Evolutionary conservation across 2,113 vertebrate species (phyloP), one percentile per base, ranked within the genome.

Genomic region (Campylomormyrus numenius): DNA sequence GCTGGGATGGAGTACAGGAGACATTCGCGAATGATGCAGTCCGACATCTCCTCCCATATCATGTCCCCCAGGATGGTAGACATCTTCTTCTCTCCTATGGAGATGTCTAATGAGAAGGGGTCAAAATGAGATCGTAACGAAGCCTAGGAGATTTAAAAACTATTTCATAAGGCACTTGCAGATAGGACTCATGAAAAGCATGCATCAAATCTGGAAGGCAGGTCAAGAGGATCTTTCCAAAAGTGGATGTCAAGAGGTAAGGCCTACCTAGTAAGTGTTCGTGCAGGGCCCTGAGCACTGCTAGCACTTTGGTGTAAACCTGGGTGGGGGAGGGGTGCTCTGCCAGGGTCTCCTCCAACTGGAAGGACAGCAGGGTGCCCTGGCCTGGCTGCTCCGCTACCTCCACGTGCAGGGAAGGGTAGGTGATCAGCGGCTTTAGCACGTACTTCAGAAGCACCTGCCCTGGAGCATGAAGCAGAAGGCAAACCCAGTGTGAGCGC

Each of bases 11-110:
- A 99, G 91, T 97, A 95, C 88, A 98, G 95, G 90, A 99, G 94
- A 89, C 98, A 99, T 91, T 97, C 96, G 49, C 96, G 96, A 93
- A 99, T 98, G 92, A 99, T 97, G 92, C 96, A 97, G 86, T 97
- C 95, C 0, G 97, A 99, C 48, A 99, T 91, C 21, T 99, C 98
- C 90, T 97, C 96, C 98, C 98, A 99, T 87, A 99, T 96, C 92
- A 96, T 77, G 52, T 96, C 96, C 3, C 98, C 98, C 24, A 99
- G 94, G 87, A 97, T 94, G 15, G 96, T 93, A 0, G 97, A 94
- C 1, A 98, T 93, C 92, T 90, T 96, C 93, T 88, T 91, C 50
- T 91, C 94, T 58, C 93, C 94, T 48, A 94, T 96, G 49, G 96
- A 93, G 56, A 97, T 95, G 88, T 96, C 98, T 99, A 92, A 27